A percentile compares a stretch with the other conserved stretches of the same genome.
These are phyloP conservation scores for Nowickia ferox DNA, from an alignment of 2,888 invertebrate species.

Conservation along the genomic window DNA sequence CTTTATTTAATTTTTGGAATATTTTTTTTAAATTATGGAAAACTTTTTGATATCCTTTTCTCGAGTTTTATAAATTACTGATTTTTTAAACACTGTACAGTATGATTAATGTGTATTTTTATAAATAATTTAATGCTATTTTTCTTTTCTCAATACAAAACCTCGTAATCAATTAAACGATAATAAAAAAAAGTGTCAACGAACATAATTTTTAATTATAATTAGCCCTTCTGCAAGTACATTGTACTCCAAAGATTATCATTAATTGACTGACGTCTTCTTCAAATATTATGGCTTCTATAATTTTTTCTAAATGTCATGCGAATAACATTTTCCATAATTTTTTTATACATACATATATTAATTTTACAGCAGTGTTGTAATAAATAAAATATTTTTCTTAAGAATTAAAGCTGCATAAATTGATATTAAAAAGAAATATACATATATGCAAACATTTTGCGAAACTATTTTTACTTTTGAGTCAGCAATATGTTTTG, in stretches of 20 bases:
- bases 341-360: neutral
- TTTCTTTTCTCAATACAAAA: neutral
- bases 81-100: neutral
- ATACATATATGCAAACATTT: slow-evolving; percentile 54
- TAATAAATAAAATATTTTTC: slow-evolving; percentile 50
- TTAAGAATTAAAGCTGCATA: slow-evolving; percentile 28
- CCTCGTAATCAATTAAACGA: neutral
- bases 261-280: slow-evolving; percentile 14
- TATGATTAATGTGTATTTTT: slow-evolving; percentile 45
- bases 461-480: slow-evolving; percentile 42
- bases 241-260: neutral
- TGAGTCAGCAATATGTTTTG: slow-evolving; percentile 26
- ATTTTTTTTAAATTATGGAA: no score
- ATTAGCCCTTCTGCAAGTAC: slow-evolving; percentile 9
- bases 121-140: neutral
- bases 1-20: no score
- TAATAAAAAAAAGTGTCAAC: neutral
- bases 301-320: slow-evolving; percentile 45
- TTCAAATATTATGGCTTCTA: neutral
- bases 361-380: slow-evolving; percentile 7
- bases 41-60: no score
- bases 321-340: neutral
- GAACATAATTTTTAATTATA: neutral
- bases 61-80: neutral
- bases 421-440: neutral